A percentile compares a stretch with the other conserved stretches of the same genome.
These are phyloP conservation scores for Ia io DNA, from an alignment of 2,113 vertebrate species.

Conservation along the genomic window DNA sequence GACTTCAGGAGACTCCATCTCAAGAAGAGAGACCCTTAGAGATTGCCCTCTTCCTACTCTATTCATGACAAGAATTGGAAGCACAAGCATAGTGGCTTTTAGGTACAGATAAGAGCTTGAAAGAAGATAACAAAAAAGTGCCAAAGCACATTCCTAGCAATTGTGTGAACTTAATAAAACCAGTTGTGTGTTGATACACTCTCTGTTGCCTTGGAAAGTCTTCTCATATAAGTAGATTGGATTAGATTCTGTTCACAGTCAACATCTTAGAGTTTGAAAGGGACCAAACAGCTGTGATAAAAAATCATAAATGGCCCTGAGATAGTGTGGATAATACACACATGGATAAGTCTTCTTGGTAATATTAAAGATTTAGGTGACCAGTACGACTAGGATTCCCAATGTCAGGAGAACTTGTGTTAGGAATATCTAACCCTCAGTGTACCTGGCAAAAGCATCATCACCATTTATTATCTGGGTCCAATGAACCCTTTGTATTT, in stretches of 20 bases:
- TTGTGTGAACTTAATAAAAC: not conserved
- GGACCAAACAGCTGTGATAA: not conserved
- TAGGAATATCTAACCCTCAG: not conserved
- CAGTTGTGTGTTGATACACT: not conserved
- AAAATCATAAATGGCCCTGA: not conserved
- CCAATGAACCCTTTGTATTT: not conserved
- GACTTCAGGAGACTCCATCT: not conserved
- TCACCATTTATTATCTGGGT: not conserved
- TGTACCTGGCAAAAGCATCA: not conserved
- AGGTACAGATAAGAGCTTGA: not conserved
- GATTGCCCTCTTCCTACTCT: not conserved
- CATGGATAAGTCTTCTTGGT: not conserved
- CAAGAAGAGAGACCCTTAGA: not conserved
- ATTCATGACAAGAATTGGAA: not conserved
- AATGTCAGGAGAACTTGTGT: not conserved
- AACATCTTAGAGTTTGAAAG: not conserved
- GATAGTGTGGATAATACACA: not conserved
- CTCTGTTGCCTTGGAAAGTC: not conserved
- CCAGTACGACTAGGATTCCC: not conserved
- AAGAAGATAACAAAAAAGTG: not conserved
- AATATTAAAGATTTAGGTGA: not conserved
- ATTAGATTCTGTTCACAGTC: not conserved
- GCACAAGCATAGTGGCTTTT: not conserved
- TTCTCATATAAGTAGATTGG: not conserved
- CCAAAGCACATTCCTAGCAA: not conserved